Evolutionary conservation across 2,888 invertebrate genomes (phyloP), one percentile per base, ranked within the genome.

Genomic region (Unio pictorum): DNA sequence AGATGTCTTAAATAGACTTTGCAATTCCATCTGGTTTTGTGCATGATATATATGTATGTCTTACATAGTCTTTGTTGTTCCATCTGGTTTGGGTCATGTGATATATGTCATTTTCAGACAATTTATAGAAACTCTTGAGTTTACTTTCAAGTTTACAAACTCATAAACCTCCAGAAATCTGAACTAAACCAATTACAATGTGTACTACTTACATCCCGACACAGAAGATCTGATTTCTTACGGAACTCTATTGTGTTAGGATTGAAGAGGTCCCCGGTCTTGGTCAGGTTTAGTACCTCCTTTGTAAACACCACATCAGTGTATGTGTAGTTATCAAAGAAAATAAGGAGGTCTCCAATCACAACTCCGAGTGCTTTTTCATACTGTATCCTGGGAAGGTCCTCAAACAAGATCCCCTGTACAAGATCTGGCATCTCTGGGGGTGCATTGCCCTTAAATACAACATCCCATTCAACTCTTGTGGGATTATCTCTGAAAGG

Each of bases 341-440:
- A 80, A 61, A 81, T 76, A 8, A 81, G 68, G 26, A 81, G 64
- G 61, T 81, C 78, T 4, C 81, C 81, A 11, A 81, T 73, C 26
- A 71, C 76, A 1, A 80, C 64, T 17, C 76, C 80, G 5, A 72
- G 64, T 11, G 78, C 67, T 34, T 80, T 67, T 11, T 74, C 77
- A 34, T 70, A 75, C 56, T 74, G 64, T 26, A 62, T 62, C 34
- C 74, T 65, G 6, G 81, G 81, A 58, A 80, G 76, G 8, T 74
- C 70, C 23, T 74, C 73, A 20, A 72, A 75, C 2, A 81, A 71
- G 4, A 77, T 70, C 18, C 76, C 76, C 34, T 65, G 69, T 3
- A 76, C 73, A 34, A 74, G 76, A 17, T 74, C 71, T 18, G 71
- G 66, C 0, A 72, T 74, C 34, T 72, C 72, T 20, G 76, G 69